These are phyloP conservation scores for Equus przewalskii DNA, from an alignment of 2,113 vertebrate species.

Conservation along the genomic window DNA sequence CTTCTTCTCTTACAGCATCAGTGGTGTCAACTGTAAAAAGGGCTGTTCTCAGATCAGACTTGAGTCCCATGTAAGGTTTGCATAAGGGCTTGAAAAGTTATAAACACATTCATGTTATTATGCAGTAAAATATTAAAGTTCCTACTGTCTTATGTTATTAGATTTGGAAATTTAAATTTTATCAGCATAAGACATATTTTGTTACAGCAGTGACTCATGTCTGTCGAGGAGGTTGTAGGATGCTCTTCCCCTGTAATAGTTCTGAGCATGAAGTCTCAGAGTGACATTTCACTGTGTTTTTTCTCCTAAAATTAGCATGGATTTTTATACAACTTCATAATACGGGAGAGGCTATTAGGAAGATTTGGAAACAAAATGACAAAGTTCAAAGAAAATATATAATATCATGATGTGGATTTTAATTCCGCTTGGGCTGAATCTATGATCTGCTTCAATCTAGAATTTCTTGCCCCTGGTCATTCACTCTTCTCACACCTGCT, in stretches of 20 bases:
- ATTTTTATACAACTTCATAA: neutral
- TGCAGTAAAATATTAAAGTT: neutral
- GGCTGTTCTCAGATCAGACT: neutral
- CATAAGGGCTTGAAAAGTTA: neutral
- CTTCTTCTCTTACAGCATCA: neutral
- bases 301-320: neutral
- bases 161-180: conserved; percentile 22
- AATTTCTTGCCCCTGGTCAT: neutral
- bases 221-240: neutral
- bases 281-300: neutral
- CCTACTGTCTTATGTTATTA: neutral
- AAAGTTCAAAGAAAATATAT: neutral
- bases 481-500: neutral
- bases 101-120: neutral
- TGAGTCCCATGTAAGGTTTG: neutral
- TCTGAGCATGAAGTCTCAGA: neutral
- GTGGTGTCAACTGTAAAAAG: neutral
- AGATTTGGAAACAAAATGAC: neutral
- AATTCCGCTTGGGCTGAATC: neutral
- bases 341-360: neutral
- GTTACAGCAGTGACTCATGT: neutral
- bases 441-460: neutral
- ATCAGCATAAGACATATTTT: neutral
- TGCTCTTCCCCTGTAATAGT: neutral
- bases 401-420: neutral